phyloP scores from a whole-genome alignment of 2,113 vertebrate species.

The Onychostruthus taczanowskii region DNA sequence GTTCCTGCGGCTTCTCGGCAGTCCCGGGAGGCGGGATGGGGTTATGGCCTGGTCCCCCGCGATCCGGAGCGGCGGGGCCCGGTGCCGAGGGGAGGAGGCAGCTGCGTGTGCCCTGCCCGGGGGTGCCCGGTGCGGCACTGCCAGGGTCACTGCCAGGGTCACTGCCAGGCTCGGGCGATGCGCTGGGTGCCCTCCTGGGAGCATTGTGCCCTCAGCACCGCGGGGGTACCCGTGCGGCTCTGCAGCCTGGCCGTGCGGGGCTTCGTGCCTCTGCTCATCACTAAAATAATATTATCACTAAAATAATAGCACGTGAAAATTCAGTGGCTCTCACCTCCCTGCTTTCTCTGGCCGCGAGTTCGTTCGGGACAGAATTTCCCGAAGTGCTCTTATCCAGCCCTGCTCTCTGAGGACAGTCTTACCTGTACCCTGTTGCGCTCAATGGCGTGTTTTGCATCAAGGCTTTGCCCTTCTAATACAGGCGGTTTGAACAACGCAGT shows the following conservation, averaged over 20 bases:
- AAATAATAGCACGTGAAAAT: fast-evolving
- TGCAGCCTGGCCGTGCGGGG: not conserved
- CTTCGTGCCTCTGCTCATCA: fast-evolving
- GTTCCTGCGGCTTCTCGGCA: not conserved
- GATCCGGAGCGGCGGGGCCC: fast-evolving
- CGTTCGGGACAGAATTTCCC: not conserved
- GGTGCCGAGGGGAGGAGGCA: not conserved
- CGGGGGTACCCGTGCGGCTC: not conserved
- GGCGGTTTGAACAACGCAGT: fast-evolving
- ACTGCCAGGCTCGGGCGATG: fast-evolving
- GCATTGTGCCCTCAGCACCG: not conserved
- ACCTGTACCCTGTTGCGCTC: fast-evolving
- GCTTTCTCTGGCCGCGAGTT: not conserved
- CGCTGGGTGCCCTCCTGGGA: not conserved
- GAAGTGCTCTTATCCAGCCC: fast-evolving
- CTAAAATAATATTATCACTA: fast-evolving
- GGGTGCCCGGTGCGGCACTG: not conserved
- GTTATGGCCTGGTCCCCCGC: not conserved
- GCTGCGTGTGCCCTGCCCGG: not conserved
- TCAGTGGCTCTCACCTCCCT: fast-evolving
- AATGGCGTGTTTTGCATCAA: fast-evolving
- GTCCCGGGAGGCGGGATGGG: no score
- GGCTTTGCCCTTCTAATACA: not conserved
- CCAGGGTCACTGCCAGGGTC: no score
- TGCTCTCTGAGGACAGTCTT: fast-evolving